Evolutionary conservation across 2,113 vertebrate species (phyloP), one percentile per base, ranked within the genome.

Genomic region (Eublepharis macularius): DNA sequence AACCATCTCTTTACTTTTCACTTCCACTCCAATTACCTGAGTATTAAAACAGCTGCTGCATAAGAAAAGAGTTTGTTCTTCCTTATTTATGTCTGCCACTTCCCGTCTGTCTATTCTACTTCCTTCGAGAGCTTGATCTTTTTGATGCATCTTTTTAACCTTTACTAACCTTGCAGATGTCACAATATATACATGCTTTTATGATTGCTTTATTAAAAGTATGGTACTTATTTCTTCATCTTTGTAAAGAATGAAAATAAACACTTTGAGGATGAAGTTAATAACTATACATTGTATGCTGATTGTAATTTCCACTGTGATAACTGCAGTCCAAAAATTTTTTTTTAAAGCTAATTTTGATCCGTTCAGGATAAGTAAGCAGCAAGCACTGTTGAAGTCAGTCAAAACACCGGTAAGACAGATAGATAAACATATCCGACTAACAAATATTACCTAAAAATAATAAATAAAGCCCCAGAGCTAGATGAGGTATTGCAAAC

Each of bases 81-180:
- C 29, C 13, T 70, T 76, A 57, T 77, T 77, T 49, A 81, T 65
- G 87, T 92, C 84, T 34, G 45, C 86, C 39, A 86, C 78, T 92
- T 86, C 81, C 80, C 74, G 49, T 91, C 84, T 93, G 91, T 92
- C 94, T 94, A 80, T 90, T 80, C 86, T 87, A 73, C 78, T 94
- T 95, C 94, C 94, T 93, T 81, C 69, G 68, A 85, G 32, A 19
- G 90, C 79, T 32, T 86, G 82, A 92, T 92, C 87, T 92, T 92
- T 92, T 43, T 88, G 90, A 92, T 89, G 94, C 86, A 84, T 88
- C 66, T 76, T 80, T 87, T 93, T 80, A 90, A 89, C 57, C 91
- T 93, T 92, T 92, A 88, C 93, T 94, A 89, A 90, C 80, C 66
- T 89, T 86, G 49, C 84, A 86, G 75, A 41, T 32, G 7, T 87